phyloP scores from a whole-genome alignment of 2,797 vertebrate species.

The Semaprochilodus insignis region DNA sequence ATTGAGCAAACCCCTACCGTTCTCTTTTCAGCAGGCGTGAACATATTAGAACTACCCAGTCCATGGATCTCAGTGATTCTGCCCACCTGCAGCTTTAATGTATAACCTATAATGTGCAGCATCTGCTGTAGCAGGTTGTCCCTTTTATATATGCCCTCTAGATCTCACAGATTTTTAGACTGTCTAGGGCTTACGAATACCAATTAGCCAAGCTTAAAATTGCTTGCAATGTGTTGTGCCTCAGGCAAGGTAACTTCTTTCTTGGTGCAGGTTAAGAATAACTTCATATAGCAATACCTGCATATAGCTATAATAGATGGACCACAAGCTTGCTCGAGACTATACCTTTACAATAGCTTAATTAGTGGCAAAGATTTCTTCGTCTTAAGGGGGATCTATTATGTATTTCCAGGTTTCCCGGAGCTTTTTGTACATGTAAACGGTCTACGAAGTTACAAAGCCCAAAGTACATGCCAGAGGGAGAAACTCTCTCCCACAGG shows the following conservation, averaged over 20 bases:
- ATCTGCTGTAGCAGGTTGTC: conserved; percentile 48
- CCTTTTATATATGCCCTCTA: conserved; percentile 50
- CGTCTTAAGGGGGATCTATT: neutral
- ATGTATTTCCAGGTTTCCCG: no score
- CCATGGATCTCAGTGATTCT: conserved; percentile 23
- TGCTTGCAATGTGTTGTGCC: conserved; percentile 28
- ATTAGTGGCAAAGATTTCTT: neutral
- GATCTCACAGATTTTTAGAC: conserved; percentile 39
- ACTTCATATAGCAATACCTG: conserved; percentile 11
- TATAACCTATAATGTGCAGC: conserved; percentile 50
- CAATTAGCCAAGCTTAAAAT: conserved; percentile 50
- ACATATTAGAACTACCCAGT: conserved; percentile 35
- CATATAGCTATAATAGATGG: conserved; percentile 7
- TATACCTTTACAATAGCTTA: conserved; percentile 4
- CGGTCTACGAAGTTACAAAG: no score
- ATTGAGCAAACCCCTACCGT: neutral
- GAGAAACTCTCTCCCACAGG: no score
- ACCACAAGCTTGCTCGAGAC: conserved; percentile 10
- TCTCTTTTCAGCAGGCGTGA: neutral
- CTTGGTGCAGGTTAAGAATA: conserved; percentile 23
- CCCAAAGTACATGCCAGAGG: no score
- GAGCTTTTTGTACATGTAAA: no score
- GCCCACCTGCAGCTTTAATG: conserved; percentile 39
- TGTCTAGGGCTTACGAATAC: conserved; percentile 46
- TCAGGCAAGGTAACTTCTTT: conserved; percentile 35